Percentiles rank a stretch among this genome's conserved stretches.
These are phyloP conservation scores for Drosophila dives DNA, from an alignment of 2,888 invertebrate species.

Conservation along the genomic window DNA sequence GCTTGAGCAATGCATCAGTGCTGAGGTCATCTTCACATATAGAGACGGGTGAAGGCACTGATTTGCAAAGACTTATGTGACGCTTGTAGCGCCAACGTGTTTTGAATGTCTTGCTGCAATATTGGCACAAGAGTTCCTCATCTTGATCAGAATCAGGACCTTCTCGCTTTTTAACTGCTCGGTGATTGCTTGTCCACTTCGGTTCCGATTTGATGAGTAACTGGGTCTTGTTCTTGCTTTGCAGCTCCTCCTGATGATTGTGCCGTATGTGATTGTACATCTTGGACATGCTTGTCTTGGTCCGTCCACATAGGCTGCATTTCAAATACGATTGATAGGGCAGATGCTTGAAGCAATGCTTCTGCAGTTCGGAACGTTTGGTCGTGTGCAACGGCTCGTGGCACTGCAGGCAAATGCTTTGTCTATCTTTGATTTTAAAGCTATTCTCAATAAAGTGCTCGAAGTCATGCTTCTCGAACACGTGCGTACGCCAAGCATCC, in stretches of 20 bases:
- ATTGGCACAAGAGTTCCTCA: constrained; percentile 48
- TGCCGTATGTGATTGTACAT: constrained; percentile 78
- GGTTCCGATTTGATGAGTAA: constrained; percentile 65
- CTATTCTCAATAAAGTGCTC: constrained; percentile 74
- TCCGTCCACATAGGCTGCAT: constrained; percentile 73
- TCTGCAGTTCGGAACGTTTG: constrained; percentile 68
- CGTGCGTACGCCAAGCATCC: constrained; percentile 75
- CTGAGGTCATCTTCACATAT: constrained; percentile 6
- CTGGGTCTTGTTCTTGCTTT: constrained; percentile 54
- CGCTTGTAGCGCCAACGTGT: constrained; percentile 56
- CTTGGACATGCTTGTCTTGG: constrained; percentile 81
- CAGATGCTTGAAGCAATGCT: constrained; percentile 80
- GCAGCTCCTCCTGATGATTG: constrained; percentile 66
- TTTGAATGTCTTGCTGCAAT: constrained; percentile 67
- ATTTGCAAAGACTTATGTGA: constrained; percentile 38
- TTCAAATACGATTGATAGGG: constrained; percentile 81
- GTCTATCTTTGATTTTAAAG: constrained; percentile 64
- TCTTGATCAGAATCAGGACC: constrained; percentile 15
- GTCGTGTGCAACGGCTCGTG: constrained; percentile 64
- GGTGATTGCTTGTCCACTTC: constrained; percentile 31
- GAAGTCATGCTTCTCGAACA: constrained; percentile 75
- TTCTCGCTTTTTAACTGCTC: background rate
- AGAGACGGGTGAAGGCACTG: background rate
- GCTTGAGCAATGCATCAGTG: constrained; percentile 41
- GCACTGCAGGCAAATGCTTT: constrained; percentile 71